Evolutionary conservation across 1,140 invertebrate species (phyloP).

Genomic region (Neodiprion virginianus): DNA sequence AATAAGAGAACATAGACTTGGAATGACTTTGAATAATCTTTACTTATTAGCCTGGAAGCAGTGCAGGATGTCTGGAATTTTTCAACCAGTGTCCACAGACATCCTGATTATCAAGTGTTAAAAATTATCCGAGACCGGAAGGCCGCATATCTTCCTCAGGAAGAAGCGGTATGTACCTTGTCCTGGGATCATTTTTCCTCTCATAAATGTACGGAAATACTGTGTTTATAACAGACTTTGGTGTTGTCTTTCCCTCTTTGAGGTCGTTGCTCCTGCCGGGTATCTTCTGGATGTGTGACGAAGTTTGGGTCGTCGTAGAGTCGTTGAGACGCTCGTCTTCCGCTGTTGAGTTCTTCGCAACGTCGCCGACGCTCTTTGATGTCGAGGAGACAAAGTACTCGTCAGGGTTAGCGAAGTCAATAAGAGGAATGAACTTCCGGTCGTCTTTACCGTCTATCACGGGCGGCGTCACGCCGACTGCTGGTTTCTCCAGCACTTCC

Average conservation of each 20-base stretch:
- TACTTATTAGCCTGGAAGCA: no score
- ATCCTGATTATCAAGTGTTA: background rate
- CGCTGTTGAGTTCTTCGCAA: background rate
- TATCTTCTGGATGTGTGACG: slow-evolving; percentile 52
- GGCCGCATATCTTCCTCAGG: slow-evolving; percentile 49
- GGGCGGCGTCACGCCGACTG: slow-evolving; percentile 12
- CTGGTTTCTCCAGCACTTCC: background rate
- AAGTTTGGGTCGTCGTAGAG: background rate
- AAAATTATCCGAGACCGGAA: background rate
- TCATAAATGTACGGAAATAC: slow-evolving; percentile 57
- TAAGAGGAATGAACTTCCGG: slow-evolving; percentile 52
- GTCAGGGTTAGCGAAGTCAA: slow-evolving; percentile 34
- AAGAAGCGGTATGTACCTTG: slow-evolving; percentile 57
- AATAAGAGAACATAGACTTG: no score
- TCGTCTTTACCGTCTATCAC: slow-evolving; percentile 26
- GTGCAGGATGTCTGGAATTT: background rate
- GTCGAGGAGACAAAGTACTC: slow-evolving; percentile 1
- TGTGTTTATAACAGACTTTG: slow-evolving; percentile 16
- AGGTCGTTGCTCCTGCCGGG: slow-evolving; percentile 26
- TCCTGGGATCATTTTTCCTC: slow-evolving; percentile 52
- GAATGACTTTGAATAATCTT: no score
- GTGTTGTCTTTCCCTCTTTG: slow-evolving; percentile 23
- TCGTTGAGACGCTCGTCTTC: background rate
- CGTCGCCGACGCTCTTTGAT: background rate
- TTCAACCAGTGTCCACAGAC: background rate